These are phyloP conservation scores for Nansenia antarctica DNA, from an alignment of 2,113 vertebrate species.

Conservation along the genomic window DNA sequence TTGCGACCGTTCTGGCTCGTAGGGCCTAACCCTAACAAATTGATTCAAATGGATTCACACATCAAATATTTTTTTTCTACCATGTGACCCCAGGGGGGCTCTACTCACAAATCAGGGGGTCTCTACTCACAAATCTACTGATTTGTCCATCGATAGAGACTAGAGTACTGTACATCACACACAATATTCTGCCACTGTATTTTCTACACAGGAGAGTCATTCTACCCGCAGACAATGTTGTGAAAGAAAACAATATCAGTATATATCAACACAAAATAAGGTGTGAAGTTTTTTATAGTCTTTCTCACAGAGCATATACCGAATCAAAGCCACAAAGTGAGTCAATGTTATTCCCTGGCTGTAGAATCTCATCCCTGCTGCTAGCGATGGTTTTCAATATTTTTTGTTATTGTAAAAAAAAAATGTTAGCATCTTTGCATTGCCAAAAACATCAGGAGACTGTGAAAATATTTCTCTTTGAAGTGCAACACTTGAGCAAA, in stretches of 20 bases:
- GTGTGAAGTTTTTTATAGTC: constrained; percentile 56
- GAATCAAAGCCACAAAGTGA: constrained; percentile 37
- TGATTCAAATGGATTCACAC: too few relatives aligned
- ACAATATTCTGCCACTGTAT: not conserved
- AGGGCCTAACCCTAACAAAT: too few relatives aligned
- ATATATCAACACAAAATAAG: constrained; percentile 5
- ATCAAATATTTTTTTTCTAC: too few relatives aligned
- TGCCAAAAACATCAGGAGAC: not conserved
- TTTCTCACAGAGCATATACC: constrained; percentile 21
- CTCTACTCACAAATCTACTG: too few relatives aligned
- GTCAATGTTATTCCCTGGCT: constrained; percentile 28
- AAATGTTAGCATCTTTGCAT: too few relatives aligned
- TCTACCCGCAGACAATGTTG: not conserved
- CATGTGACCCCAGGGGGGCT: too few relatives aligned
- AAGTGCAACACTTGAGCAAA: not conserved
- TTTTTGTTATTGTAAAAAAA: not conserved
- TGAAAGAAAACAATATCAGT: not conserved
- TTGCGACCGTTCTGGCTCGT: too few relatives aligned
- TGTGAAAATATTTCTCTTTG: not conserved
- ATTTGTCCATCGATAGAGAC: not conserved
- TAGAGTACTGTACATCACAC: not conserved
- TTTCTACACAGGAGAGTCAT: not conserved
- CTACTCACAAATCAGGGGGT: too few relatives aligned
- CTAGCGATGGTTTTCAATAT: not conserved
- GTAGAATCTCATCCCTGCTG: constrained; percentile 17